Conservation (phyloP, 2,888 invertebrate species). For the Caenorhabditis becei region DNA sequence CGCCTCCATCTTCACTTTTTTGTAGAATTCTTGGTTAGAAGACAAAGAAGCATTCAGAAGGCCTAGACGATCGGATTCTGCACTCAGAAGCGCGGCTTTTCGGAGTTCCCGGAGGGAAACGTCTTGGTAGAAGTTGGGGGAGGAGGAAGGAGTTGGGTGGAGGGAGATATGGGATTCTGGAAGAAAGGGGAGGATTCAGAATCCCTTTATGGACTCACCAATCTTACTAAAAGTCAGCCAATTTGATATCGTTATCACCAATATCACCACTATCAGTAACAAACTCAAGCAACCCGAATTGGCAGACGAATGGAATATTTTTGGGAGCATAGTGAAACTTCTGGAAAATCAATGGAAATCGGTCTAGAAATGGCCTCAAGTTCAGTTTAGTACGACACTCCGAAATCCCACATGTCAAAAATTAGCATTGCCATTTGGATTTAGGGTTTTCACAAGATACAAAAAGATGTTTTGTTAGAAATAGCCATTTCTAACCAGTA, state of each 20-base stretch:
- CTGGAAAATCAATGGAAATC: too few species aligned
- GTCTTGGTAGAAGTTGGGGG: constrained; percentile 16
- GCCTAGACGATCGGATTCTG: not conserved
- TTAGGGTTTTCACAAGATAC: too few species aligned
- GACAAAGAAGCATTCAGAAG: not conserved
- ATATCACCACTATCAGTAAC: not conserved
- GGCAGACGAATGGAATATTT: not conserved
- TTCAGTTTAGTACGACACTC: too few species aligned
- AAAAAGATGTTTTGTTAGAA: not conserved
- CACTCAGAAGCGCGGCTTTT: not conserved
- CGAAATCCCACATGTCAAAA: too few species aligned
- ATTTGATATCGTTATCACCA: constrained; percentile 16
- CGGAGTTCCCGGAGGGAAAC: constrained; percentile 6
- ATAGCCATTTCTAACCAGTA: too few species aligned
- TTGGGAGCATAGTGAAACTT: not conserved
- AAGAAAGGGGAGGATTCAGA: not conserved
- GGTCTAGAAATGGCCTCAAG: too few species aligned
- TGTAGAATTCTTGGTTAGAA: not conserved
- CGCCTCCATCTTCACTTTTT: constrained; percentile 29
- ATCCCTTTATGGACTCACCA: constrained; percentile 4
- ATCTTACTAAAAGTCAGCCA: constrained; percentile 8
- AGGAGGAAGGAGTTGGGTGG: too few species aligned
- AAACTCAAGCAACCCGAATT: not conserved
- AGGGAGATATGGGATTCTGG: not conserved
- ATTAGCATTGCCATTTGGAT: too few species aligned